A percentile compares a stretch with the other conserved stretches of the same genome.
These are phyloP conservation scores for Caprella mutica DNA, from an alignment of 2,888 invertebrate genomes.

Conservation along the genomic window DNA sequence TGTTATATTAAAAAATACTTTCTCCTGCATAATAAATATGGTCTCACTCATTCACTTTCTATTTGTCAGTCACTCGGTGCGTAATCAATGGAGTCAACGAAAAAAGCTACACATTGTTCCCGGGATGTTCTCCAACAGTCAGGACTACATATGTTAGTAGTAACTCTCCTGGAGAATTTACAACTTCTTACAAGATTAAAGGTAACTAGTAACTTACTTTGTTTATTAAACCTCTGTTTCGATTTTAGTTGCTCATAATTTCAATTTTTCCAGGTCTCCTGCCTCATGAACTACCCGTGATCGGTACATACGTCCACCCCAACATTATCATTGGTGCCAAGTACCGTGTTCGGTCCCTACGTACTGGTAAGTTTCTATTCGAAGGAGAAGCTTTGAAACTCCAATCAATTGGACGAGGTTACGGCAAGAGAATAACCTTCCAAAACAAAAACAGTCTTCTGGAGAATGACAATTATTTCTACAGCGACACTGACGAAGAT, in stretches of 20 bases:
- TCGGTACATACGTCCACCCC: constrained; percentile 61
- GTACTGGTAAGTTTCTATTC: constrained; percentile 52
- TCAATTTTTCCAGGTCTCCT: constrained; percentile 43
- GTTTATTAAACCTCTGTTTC: background rate
- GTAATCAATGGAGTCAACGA: constrained; percentile 3
- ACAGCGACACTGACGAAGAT: constrained; percentile 61
- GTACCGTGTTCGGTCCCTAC: constrained; percentile 59
- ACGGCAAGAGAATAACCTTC: constrained; percentile 63
- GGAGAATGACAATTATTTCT: constrained; percentile 60
- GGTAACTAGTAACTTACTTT: constrained; percentile 37
- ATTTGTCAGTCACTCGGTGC: no score
- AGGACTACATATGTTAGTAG: constrained; percentile 52
- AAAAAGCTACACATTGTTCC: constrained; percentile 50
- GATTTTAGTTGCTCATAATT: background rate
- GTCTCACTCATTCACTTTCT: no score
- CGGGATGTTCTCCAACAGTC: constrained; percentile 53
- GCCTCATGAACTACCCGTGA: constrained; percentile 56
- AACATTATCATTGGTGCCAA: constrained; percentile 60
- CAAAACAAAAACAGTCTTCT: constrained; percentile 46
- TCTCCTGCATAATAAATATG: no score
- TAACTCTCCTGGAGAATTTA: constrained; percentile 52
- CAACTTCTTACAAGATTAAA: constrained; percentile 54
- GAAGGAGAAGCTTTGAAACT: constrained; percentile 53
- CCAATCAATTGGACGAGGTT: constrained; percentile 59
- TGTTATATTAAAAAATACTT: no score